Conservation (phyloP, 2,113 vertebrate species). For the Orycteropus afer region DNA sequence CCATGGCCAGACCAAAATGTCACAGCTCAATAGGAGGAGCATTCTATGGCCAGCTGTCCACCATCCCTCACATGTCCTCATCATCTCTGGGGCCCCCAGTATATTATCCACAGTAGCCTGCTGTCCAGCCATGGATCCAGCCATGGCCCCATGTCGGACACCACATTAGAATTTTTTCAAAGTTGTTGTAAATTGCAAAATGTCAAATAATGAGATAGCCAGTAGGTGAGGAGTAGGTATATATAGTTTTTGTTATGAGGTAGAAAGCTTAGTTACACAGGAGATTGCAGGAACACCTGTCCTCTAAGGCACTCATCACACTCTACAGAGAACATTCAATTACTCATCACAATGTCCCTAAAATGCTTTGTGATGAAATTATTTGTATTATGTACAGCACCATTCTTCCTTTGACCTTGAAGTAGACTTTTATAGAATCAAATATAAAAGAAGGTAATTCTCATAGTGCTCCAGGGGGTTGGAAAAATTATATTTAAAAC, state of each 20-base stretch:
- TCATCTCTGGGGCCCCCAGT: too few relatives aligned
- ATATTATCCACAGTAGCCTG: too few relatives aligned
- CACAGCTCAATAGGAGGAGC: too few relatives aligned
- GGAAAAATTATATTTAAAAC: slow-evolving; percentile 75
- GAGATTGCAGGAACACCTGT: not conserved
- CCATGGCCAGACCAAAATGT: too few relatives aligned
- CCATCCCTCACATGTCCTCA: too few relatives aligned
- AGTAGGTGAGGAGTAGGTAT: not conserved
- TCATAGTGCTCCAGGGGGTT: slow-evolving; percentile 58
- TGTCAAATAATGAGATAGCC: too few relatives aligned
- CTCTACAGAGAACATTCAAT: slow-evolving; percentile 29
- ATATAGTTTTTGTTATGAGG: slow-evolving; percentile 11
- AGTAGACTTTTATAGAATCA: slow-evolving; percentile 69
- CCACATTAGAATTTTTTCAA: too few relatives aligned
- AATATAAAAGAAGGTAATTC: slow-evolving; percentile 72
- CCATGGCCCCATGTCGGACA: too few relatives aligned
- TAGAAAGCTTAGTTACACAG: slow-evolving; percentile 17
- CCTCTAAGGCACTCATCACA: slow-evolving; percentile 34
- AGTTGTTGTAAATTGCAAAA: too few relatives aligned
- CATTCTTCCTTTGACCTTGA: slow-evolving; percentile 59
- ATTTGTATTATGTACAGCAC: slow-evolving; percentile 42
- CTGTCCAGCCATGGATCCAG: too few relatives aligned
- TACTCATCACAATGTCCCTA: slow-evolving; percentile 23
- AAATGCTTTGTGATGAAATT: slow-evolving; percentile 27
- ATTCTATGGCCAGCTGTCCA: too few relatives aligned